Base-by-base conservation (phyloP, 2,797 vertebrate species). In the Salarias fasciatus region DNA sequence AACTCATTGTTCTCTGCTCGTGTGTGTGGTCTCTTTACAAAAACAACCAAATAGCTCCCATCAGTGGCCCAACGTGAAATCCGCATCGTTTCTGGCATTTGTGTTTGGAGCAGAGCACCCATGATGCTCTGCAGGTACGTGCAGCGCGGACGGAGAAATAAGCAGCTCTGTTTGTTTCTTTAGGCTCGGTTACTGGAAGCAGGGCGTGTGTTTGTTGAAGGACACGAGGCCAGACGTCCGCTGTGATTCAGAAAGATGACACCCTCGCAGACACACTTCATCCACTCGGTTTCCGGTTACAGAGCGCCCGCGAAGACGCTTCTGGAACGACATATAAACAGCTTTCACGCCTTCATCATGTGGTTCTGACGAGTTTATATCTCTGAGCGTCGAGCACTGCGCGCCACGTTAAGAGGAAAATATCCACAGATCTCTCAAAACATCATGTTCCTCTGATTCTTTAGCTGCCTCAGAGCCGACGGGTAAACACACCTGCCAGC, bases 401-500 rank as follows among this genome's bases (percentile, higher is more conserved):
- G 65, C 36, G 15, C 63, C 73, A 59, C 55, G 46, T 46, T 44
- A 8, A 5, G 52, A 37, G 73, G 66, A 64, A 85, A 74, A 61
- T 42, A 50, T 69, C 65, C 70, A 80, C 60, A 80, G 79, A 79
- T 80, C 72, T 80, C 72, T 78, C 69, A 56, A 79, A 75, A 68
- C 58, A 28, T 68, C 50, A 62, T 58, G 57, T 76, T 76, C 72
- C 73, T 46, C 28, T 53, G 53, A 77, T 75, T 53, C 69, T 53
- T 73, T 65, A 72, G 69, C 44, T 61, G 56, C 55, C 47, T 77
- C 50, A 7, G 42, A 77, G 54, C 54, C 59, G 13, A 29, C 31
- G 6, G 49, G 79, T 86, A 82, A 86, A 89, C 83, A 86, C 54
- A 66, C 45, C 61, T 68, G 75, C 71, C 77, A 61, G 42, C 46